Evolutionary conservation across 1,140 invertebrate species (phyloP), one percentile per base, ranked within the genome.

Genomic region (Samia ricini): DNA sequence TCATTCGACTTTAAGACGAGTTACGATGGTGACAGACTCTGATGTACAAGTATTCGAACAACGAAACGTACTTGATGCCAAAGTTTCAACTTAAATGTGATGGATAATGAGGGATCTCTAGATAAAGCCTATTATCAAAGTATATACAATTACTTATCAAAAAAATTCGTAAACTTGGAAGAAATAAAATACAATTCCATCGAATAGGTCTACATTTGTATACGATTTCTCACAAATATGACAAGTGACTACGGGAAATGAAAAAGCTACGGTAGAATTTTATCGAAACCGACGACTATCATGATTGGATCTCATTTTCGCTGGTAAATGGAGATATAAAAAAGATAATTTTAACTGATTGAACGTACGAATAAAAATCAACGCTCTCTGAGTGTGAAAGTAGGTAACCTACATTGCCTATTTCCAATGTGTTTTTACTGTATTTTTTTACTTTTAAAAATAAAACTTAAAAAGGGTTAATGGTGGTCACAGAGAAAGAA

Each of bases 401-500:
- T 65, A 51, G 63, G 58, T 65, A 26, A 65, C 58, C 63, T 54
- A 64, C 57, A 59, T 63, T 36, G 29, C 54, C 24, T 49, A 54
- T 6, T 42, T 15, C 12, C 33, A 42, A 42, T 36, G 26, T n/a
- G 22, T n/a, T 10, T 64, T 51, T 56, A n/a, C 19, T 42, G 52
- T 42, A 18, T 36, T 60, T 48, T 64, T 61, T 61, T 48, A 52
- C 2, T 55, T 55, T 22, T 24, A 24, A 24, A 24, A 55, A 55
- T 55, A 24, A 55, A 55, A 22, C 19, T 55, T 55, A 55, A 29
- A 65, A 61, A 52, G 55, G 56, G 29, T 57, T 65, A 21, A 20
- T 19, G 6, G 19, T 50, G 48, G 36, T n/a, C 57, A 8, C 36
- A 26, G 26, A 54, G 29, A 58, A 56, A 49, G 60, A 71, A 73